phyloP scores from a whole-genome alignment of 2,113 vertebrate genomes.

The Nesogale talazaci region DNA sequence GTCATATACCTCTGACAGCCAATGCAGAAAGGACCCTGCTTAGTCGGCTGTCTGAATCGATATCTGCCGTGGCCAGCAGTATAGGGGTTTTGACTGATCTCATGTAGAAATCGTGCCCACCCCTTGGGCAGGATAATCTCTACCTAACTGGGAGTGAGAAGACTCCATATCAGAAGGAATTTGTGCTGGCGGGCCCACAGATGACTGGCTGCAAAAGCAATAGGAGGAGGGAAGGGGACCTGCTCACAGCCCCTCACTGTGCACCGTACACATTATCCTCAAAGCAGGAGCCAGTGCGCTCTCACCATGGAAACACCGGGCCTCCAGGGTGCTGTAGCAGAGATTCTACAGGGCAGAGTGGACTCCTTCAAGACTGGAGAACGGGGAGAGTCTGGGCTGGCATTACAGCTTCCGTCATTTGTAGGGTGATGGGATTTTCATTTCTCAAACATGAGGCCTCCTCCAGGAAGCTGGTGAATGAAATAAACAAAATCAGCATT shows the following conservation, averaged over 20 bases:
- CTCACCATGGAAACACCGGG: background rate
- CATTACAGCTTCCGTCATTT: background rate
- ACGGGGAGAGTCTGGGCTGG: background rate
- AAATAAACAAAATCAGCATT: slow-evolving; percentile 19
- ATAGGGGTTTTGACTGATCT: background rate
- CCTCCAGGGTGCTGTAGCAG: background rate
- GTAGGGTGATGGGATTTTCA: background rate
- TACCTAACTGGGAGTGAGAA: background rate
- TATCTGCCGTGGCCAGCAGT: background rate
- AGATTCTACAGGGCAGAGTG: background rate
- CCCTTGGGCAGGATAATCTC: background rate
- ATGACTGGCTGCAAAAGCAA: too few species aligned
- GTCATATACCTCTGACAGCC: background rate
- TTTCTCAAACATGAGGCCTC: background rate
- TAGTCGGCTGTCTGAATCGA: background rate
- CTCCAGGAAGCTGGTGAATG: background rate
- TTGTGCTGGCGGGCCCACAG: background rate
- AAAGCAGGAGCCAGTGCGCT: background rate
- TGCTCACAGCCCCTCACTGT: background rate
- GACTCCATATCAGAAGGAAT: background rate
- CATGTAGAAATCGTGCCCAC: background rate
- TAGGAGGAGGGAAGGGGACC: too few species aligned
- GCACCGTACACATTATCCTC: background rate
- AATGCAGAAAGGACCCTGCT: background rate
- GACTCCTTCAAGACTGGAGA: background rate